Conservation (phyloP, 2,888 invertebrate species). For the Aphrophora alni region DNA sequence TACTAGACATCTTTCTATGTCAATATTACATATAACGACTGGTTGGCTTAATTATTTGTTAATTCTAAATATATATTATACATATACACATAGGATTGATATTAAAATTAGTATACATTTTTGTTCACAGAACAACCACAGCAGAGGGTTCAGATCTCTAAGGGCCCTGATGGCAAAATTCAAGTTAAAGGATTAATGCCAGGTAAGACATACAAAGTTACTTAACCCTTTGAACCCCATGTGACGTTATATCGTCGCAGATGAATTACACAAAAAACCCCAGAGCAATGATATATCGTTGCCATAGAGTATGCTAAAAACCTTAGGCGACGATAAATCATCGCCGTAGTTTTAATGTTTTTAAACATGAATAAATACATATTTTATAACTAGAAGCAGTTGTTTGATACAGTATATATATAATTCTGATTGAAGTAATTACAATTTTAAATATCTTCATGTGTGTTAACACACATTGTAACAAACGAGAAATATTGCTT, state of each 20-base stretch:
- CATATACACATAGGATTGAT: too few species aligned
- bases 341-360: not conserved
- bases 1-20: too few species aligned
- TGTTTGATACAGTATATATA: not conserved
- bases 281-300: not conserved
- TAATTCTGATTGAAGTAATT: not conserved
- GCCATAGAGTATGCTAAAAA: not conserved
- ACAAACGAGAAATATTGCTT: not conserved
- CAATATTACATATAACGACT: too few species aligned
- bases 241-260: not conserved
- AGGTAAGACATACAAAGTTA: slow-evolving; percentile 62
- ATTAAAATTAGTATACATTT: too few species aligned
- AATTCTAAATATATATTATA: too few species aligned
- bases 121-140: slow-evolving; percentile 50
- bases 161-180: slow-evolving; percentile 88
- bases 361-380: not conserved
- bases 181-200: slow-evolving; percentile 90
- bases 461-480: not conserved
- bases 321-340: not conserved
- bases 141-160: slow-evolving; percentile 89
- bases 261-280: not conserved
- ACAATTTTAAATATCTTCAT: not conserved
- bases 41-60: too few species aligned
- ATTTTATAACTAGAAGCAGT: not conserved
- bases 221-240: not conserved